Percentiles rank a stretch among this genome's conserved stretches.
These are phyloP conservation scores for Entelurus aequoreus DNA, from an alignment of 2,113 vertebrate species.

Conservation along the genomic window DNA sequence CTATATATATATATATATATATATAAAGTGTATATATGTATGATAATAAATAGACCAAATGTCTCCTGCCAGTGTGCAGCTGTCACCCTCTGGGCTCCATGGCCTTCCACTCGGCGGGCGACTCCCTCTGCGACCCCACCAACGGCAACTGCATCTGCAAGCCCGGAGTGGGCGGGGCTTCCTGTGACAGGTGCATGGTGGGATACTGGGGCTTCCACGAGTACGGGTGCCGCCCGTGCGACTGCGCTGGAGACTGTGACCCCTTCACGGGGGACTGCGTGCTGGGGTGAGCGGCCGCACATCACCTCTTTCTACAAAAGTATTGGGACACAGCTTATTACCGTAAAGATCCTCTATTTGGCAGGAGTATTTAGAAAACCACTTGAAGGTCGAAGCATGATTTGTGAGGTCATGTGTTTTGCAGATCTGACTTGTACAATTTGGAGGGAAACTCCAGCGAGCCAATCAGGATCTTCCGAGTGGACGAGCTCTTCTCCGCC, in stretches of 20 bases:
- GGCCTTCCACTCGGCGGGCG: constrained; percentile 65
- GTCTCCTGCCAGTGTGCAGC: constrained; percentile 74
- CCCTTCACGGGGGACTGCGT: constrained; percentile 84
- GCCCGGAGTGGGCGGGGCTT: constrained; percentile 84
- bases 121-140: constrained; percentile 78
- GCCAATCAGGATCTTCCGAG: constrained; percentile 77
- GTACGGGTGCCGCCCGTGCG: constrained; percentile 88
- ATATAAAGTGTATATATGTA: no score
- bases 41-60: no score
- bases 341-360: neutral
- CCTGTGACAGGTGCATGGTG: constrained; percentile 87
- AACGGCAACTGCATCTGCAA: constrained; percentile 92
- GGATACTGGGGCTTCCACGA: constrained; percentile 93
- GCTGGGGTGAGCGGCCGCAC: constrained; percentile 70
- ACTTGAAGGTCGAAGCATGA: no score
- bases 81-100: constrained; percentile 86
- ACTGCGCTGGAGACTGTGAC: constrained; percentile 88
- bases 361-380: no score
- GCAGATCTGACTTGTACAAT: constrained; percentile 77
- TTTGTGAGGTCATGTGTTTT: neutral
- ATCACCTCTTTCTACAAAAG: neutral
- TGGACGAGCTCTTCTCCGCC: constrained; percentile 91
- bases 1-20: no score
- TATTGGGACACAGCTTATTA: neutral
- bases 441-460: constrained; percentile 73